Percentiles rank a stretch among this genome's conserved stretches.
phyloP scores from a whole-genome alignment of 2,888 invertebrate species.

The Drosophila pegasa region DNA sequence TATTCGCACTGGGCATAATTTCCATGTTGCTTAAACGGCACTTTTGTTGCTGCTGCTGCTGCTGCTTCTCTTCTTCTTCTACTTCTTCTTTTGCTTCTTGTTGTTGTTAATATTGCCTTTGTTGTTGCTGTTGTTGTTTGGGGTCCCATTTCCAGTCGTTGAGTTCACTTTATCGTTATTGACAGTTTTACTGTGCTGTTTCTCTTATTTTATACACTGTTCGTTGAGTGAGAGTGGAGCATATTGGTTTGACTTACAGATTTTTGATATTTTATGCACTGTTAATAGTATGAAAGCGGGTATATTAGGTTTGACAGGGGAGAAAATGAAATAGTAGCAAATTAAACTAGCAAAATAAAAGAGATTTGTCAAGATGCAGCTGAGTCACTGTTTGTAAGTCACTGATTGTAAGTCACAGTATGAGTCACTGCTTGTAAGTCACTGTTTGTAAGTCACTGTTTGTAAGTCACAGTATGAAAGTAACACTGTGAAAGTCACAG shows the following conservation, averaged over 20 bases:
- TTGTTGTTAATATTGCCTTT: background rate
- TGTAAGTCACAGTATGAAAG: background rate
- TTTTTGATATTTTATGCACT: background rate
- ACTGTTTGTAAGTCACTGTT: background rate
- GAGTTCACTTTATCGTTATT: conserved; percentile 74
- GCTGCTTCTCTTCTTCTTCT: background rate
- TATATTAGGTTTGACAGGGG: background rate
- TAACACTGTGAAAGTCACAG: background rate
- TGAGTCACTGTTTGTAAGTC: background rate
- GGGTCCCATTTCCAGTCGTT: conserved; percentile 20
- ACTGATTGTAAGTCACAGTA: background rate
- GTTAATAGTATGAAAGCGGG: background rate
- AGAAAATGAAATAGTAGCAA: no score
- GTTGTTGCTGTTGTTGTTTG: conserved; percentile 30
- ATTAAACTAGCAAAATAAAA: no score
- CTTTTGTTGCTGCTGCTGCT: conserved; percentile 47
- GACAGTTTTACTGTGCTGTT: conserved; percentile 68
- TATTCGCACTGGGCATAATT: conserved; percentile 80
- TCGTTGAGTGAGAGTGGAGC: background rate
- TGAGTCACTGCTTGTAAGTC: background rate
- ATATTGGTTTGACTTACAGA: background rate
- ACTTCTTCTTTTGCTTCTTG: background rate
- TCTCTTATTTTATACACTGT: conserved; percentile 3
- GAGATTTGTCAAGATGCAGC: no score
- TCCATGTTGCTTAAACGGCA: conserved; percentile 79